Evolutionary conservation across 2,888 invertebrate genomes (phyloP), one percentile per base, ranked within the genome.

Genomic region (Morinoia aosen): DNA sequence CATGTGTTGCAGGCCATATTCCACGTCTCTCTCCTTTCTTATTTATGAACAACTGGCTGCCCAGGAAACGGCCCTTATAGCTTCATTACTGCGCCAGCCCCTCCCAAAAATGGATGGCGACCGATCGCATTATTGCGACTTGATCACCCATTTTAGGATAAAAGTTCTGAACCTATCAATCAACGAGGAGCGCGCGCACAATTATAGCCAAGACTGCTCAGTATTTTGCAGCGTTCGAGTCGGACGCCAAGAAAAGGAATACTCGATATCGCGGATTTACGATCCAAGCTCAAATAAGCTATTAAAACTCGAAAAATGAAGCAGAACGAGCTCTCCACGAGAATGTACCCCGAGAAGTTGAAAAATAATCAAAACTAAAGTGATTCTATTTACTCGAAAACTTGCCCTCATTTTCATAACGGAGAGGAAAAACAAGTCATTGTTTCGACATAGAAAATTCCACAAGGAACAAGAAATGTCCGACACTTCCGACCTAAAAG

Each of bases 41-140:
- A 90, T 90, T 90, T 90, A 90, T 48, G 90, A 48, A 90, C 40
- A 90, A 90, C 90, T 90, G 39, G 40, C 90, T 90, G 76, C 90
- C 40, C 90, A 90, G 40, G 48, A 90, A 90, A 90, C 48, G 48
- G 90, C 40, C 48, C 90, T 90, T 48, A 48, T 76, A 76, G 76
- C 76, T 76, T 76, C 76, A 76, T 76, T 76, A 76, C 76, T 76
- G 76, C 33, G 76, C 76, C 33, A 33, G 76, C 76, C 33, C 76
- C 76, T 76, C 76, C 76, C 76, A 76, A 76, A 76, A 76, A 76
- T 76, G 76, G 76, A 76, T 76, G 76, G 76, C 76, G 76, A 76
- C 76, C 76, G 76, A 76, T 76, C 76, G 33, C 76, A 76, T 76
- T 76, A 76, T 76, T 76, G 33, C 76, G 76, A 76, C 76, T 76